Base-by-base conservation (phyloP, 2,888 invertebrate genomes). In the Thera britannica region DNA sequence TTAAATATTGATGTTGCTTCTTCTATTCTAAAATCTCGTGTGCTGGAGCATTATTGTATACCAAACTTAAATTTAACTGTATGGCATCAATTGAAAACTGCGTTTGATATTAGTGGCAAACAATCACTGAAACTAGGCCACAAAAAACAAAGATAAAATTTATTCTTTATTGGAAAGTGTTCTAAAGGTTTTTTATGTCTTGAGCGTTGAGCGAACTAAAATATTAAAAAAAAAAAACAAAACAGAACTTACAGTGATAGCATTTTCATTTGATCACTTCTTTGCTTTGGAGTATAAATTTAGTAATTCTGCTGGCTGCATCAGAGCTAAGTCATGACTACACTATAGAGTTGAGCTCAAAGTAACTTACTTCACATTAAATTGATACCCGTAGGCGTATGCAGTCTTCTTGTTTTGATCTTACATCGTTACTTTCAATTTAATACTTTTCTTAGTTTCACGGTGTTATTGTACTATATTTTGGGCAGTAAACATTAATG, bases 381-480 rank as follows among this genome's bases (percentile, higher is more conserved):
- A 67, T 44, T 51, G 67, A 58, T 65, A 61, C 48, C 58, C 44
- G 59, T 67, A 54, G 65, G 62, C 60, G 58, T 36, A 60, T 70
- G 77, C 64, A 68, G 72, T 71, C 67, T 46, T 72, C 70, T 23
- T 81, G 80, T 84, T 83, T 81, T 79, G 75, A 51, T 77, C 76
- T 74, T 72, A 78, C 76, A 79, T 76, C 75, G 76, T 84, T 82
- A 75, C 76, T 82, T 80, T 80, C 77, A 78, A 79, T 83, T 82
- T 82, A 83, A 80, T 79, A 79, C 75, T 81, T 82, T 83, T 83
- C 79, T 81, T 80, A 80, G 58, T 68, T 77, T 78, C 76, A 68
- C 67, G 51, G 23, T 62, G 58, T 67, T 79, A 82, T 83, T 83
- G 82, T 82, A 78, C 83, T 79, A 83, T 84, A 82, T 84, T 79